Evolutionary conservation across 2,797 vertebrate genomes (phyloP), one percentile per base, ranked within the genome.

Genomic region (Microtus californicus): DNA sequence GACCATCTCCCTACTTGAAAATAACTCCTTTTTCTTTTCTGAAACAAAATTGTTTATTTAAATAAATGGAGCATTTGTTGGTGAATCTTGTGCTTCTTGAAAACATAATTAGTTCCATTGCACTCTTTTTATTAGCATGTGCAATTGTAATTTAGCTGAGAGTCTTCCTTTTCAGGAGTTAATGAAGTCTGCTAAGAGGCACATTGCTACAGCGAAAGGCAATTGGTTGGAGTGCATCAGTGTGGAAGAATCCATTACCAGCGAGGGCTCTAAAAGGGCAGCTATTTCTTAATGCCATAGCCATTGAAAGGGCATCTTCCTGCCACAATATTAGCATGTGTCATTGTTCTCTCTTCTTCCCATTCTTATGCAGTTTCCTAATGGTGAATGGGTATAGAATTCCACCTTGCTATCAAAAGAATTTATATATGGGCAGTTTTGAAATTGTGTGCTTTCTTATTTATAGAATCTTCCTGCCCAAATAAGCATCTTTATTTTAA

Each of bases 181-280:
- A 96, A 97, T 97, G 96, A 96, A 85, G 87, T 96, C 86, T 96
- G 80, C 31, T 80, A 93, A 96, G 97, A 96, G 67, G 71, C 90
- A 67, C 54, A 89, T 83, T 82, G 80, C 82, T 74, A 85, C 79
- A 89, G 93, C 40, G 61, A 87, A 93, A 91, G 54, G 86, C 88
- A 95, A 85, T 94, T 95, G 94, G 89, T 81, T 96, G 25, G 91
- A 79, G 92, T 96, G 77, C 34, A 93, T 71, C 94, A 94, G 82
- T 71, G 82, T 86, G 90, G 90, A 34, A 87, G 86, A 92, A 89
- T 85, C 97, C 96, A 95, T 95, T 95, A 94, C 34, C 2, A 4
- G 48, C 4, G 95, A 94, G 94, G 82, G 54, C 89, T 96, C 87
- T 83, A 87, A 90, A 96, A 96, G 96, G 96, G 76, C 94, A 96